Conservation (phyloP, 2,888 invertebrate species). For the Dione juno region DNA sequence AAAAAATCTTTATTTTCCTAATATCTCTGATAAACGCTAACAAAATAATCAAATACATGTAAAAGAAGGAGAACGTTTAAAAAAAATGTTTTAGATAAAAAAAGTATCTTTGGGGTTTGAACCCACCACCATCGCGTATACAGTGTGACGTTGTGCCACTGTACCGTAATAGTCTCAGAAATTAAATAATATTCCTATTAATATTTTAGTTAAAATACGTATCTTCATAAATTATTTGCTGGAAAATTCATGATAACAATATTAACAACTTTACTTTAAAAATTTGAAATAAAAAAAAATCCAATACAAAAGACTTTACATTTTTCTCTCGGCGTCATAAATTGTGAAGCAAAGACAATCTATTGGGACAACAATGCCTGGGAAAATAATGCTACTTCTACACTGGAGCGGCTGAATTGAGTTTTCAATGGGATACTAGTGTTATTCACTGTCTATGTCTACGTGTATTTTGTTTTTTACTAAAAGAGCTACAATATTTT, state of each 20-base stretch:
- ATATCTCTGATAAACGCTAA: too few relatives aligned
- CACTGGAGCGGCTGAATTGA: conserved; percentile 23
- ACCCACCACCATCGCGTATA: neutral
- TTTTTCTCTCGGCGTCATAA: conserved; percentile 26
- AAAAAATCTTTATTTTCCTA: too few relatives aligned
- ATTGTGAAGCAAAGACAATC: conserved; percentile 31
- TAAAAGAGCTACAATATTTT: neutral
- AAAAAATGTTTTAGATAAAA: too few relatives aligned
- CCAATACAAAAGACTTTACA: conserved; percentile 20
- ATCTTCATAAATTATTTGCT: neutral
- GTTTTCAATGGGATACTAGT: conserved; percentile 8
- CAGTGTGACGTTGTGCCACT: neutral
- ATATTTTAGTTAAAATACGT: neutral
- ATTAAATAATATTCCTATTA: neutral
- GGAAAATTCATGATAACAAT: neutral
- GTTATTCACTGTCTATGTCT: neutral
- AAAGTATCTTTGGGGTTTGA: neutral
- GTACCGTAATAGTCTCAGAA: neutral
- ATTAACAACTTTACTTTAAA: conserved; percentile 16
- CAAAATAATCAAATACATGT: too few relatives aligned
- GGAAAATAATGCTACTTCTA: conserved; percentile 24
- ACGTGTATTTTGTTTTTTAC: neutral
- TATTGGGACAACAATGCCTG: conserved; percentile 27
- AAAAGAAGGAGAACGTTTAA: too few relatives aligned
- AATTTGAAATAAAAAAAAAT: conserved; percentile 8